A percentile compares a stretch with the other conserved stretches of the same genome.
phyloP scores from a whole-genome alignment of 1,140 invertebrate genomes.

The Apis dorsata region DNA sequence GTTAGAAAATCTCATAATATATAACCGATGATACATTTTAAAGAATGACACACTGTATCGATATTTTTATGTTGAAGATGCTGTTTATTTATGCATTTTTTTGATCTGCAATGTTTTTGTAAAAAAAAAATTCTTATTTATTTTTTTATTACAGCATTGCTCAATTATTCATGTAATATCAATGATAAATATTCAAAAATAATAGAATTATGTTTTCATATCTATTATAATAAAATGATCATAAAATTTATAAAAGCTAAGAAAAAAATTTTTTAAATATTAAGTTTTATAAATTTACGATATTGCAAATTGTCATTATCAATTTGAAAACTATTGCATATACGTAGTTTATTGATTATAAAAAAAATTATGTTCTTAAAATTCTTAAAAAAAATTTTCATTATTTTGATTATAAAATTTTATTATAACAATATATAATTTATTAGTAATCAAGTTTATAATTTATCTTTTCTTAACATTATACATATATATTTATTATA shows the following conservation, averaged over 20 bases:
- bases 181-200: not conserved
- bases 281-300: not conserved
- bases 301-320: slow-evolving; percentile 14
- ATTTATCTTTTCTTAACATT: not conserved
- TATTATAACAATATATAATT: too few relatives aligned
- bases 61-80: slow-evolving; percentile 4
- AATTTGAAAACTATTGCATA: slow-evolving; percentile 30
- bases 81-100: not conserved
- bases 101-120: not conserved
- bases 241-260: not conserved
- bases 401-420: too few relatives aligned
- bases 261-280: not conserved
- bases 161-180: not conserved
- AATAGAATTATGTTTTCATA: too few relatives aligned
- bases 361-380: not conserved
- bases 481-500: not conserved
- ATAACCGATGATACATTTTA: not conserved
- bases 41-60: not conserved
- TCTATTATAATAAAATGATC: not conserved
- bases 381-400: not conserved
- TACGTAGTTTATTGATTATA: not conserved
- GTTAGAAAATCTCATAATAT: slow-evolving; percentile 28
- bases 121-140: not conserved
- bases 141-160: not conserved
- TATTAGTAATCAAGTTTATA: not conserved